Evolutionary conservation across 2,888 invertebrate genomes (phyloP), one percentile per base, ranked within the genome.

Genomic region (Drosophila fulvimacula): DNA sequence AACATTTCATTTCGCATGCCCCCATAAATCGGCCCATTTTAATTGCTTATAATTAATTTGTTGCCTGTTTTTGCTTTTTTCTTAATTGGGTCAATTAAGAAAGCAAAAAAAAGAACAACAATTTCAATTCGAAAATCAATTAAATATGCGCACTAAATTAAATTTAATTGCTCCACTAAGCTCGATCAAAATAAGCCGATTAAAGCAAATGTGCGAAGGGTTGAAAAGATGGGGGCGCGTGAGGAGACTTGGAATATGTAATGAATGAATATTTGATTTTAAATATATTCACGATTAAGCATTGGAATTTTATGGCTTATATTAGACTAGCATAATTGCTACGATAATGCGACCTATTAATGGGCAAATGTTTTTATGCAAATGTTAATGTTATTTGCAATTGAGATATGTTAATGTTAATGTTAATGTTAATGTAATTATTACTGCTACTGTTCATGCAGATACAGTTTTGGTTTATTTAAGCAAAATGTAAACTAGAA

Each of bases 31-130:
- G 67, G 9, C 19, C 60, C 62, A 58, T 66, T 72, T 81, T 82
- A 83, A 81, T 71, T 76, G 79, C 76, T 83, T 66, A 62, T 79
- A 83, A 81, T 81, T 81, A 81, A 68, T 79, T 76, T 63, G 61
- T 44, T 39, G 61, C 51, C 53, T 17, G 46, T 17, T 46, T 46
- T 30, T 39, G 41, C 17, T 17, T 57, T 49, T 49, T 44, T 53
- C 38, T 77, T 81, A 81, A 81, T 79, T 79, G 79, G 61, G 63
- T 46, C 74, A 75, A 53, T 66, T 53, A 38, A 36, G 27, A 34
- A 17, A n/a, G 9, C 5, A 27, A 17, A 27, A 39, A 38, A 17
- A 13, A 5, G 21, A 21, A 34, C 15, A 70, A 7, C 21, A 21
- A 56, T 48, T 60, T 60, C 34, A 38, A 74, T 65, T n/a, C 10